Evolutionary conservation across 2,113 vertebrate species (phyloP).

Genomic region (Dryoscopus gambensis): DNA sequence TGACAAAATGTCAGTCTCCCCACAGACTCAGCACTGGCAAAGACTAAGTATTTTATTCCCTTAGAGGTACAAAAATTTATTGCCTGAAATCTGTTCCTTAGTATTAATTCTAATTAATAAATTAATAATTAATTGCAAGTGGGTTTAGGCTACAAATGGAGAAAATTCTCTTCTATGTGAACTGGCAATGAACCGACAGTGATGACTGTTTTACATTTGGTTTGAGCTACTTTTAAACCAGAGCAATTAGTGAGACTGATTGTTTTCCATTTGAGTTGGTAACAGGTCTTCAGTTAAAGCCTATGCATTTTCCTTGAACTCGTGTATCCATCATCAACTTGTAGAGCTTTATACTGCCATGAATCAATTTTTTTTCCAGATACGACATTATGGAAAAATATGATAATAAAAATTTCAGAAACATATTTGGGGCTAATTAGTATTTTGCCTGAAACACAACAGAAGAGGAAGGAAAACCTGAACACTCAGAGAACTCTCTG

Average conservation of each 20-base stretch:
- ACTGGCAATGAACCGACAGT: not conserved
- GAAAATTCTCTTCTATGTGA: not conserved
- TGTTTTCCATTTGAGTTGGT: not conserved
- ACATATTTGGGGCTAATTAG: not conserved
- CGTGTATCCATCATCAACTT: not conserved
- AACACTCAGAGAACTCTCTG: not conserved
- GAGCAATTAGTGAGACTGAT: conserved; percentile 14
- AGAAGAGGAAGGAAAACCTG: not conserved
- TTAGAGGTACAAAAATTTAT: not conserved
- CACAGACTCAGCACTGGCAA: not conserved
- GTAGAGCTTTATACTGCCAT: not conserved
- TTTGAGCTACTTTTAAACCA: not conserved
- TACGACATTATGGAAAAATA: not conserved
- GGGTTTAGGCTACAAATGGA: not conserved
- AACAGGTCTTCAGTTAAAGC: conserved; percentile 3
- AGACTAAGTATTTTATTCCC: not conserved
- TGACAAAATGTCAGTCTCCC: not conserved
- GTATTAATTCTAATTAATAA: conserved; percentile 16
- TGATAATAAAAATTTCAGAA: not conserved
- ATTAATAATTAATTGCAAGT: conserved; percentile 4
- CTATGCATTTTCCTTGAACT: not conserved
- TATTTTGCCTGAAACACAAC: not conserved
- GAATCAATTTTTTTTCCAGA: not conserved
- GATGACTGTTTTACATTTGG: conserved; percentile 3
- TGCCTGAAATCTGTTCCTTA: not conserved